Evolutionary conservation across 2,888 invertebrate species (phyloP).

Genomic region (Brassicogethes aeneus): DNA sequence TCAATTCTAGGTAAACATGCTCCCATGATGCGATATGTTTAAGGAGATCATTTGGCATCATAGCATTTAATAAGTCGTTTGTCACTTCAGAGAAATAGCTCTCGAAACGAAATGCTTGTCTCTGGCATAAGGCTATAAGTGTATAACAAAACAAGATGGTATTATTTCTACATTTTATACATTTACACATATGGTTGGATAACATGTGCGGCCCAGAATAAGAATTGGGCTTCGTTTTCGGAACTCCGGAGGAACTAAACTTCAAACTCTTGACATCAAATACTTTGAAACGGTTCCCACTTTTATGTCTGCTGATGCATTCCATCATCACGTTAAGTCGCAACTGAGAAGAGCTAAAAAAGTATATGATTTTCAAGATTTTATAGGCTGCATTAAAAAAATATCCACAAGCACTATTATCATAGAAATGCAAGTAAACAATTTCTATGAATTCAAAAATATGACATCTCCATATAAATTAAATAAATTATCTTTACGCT

Average conservation of each 20-base stretch:
- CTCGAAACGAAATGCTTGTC: too few relatives aligned
- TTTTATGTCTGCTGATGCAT: constrained; percentile 15
- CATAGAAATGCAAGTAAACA: constrained; percentile 9
- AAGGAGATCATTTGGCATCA: too few relatives aligned
- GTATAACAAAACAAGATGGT: too few relatives aligned
- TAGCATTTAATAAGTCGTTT: too few relatives aligned
- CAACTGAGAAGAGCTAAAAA: constrained; percentile 11
- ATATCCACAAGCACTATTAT: constrained; percentile 12
- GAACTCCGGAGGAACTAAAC: constrained; percentile 4
- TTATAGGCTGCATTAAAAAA: constrained; percentile 9
- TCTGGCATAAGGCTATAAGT: too few relatives aligned
- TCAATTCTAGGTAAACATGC: too few relatives aligned
- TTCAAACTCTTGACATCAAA: constrained; percentile 9
- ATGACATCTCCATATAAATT: too few relatives aligned
- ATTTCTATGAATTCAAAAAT: too few relatives aligned
- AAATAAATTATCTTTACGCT: too few relatives aligned
- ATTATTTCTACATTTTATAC: too few relatives aligned
- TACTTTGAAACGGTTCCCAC: constrained; percentile 15
- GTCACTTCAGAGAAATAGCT: too few relatives aligned
- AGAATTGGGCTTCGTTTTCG: constrained; percentile 14
- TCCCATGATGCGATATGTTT: too few relatives aligned
- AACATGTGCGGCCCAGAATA: constrained; percentile 15
- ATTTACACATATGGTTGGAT: constrained; percentile 16
- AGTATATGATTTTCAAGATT: constrained; percentile 13
- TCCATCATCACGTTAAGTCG: constrained; percentile 14